Conservation (phyloP, 2,888 invertebrate genomes). For the Cataglyphis albicans region DNA sequence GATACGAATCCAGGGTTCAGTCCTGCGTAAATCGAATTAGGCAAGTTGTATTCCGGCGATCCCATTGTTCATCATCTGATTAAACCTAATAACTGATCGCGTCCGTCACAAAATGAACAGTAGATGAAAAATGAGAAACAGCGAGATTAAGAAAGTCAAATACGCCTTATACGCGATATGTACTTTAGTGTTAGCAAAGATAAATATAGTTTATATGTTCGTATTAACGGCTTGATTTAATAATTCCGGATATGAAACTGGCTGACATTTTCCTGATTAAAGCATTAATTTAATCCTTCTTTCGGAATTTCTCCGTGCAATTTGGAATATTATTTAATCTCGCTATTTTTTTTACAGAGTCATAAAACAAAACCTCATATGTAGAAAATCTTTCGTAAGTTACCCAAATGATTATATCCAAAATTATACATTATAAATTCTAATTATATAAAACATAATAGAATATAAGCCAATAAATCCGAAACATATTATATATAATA, state of each 20-base stretch:
- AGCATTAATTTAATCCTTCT: constrained; percentile 22
- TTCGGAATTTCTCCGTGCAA: background rate
- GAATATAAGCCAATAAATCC: background rate
- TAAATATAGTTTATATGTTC: constrained; percentile 23
- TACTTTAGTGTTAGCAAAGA: background rate
- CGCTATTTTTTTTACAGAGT: background rate
- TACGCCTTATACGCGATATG: background rate
- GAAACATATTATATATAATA: background rate
- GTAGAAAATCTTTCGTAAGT: background rate
- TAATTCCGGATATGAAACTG: constrained; percentile 20
- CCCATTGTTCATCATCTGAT: constrained; percentile 68
- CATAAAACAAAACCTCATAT: background rate
- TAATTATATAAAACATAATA: background rate
- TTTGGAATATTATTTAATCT: background rate
- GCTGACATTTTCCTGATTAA: constrained; percentile 25
- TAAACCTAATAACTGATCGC: constrained; percentile 34
- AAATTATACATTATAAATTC: background rate
- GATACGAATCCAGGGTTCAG: constrained; percentile 30
- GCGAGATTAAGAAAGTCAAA: background rate
- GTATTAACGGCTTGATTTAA: constrained; percentile 5
- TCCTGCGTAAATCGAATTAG: constrained; percentile 68
- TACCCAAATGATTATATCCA: background rate
- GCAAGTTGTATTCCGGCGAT: constrained; percentile 61
- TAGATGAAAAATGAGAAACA: background rate
- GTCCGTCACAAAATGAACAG: background rate